Base-by-base conservation (phyloP, 2,888 invertebrate genomes). In the Apoda limacodes region DNA sequence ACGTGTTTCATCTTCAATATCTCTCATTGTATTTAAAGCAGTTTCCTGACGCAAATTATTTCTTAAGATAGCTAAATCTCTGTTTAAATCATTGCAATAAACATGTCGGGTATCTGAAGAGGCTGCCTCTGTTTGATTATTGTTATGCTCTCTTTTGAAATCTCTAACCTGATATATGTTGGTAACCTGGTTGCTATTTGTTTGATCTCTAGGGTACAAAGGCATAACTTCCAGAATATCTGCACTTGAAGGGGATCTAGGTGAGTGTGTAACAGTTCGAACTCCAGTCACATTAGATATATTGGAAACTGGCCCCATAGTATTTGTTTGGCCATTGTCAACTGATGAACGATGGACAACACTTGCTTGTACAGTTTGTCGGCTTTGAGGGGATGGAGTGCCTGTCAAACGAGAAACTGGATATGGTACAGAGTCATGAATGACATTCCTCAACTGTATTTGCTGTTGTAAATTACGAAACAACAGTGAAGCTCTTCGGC, bases 391-490 rank as follows among this genome's bases (percentile, higher is more conserved):
- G 10, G 67, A 59, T 20, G 75, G 67, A 25, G 68, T 66, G 7
- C 17, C 7, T 6, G 17, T 7, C 28, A 80, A 43, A 29, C 68
- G 46, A 44, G 82, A 58, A 37, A 76, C 48, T 39, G 75, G 50
- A 54, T 72, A 65, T 46, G 75, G 42, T 35, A 66, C 55, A 40
- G 80, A 47, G 38, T 75, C 74, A 45, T 67, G 63, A 21, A 66
- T 60, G 7, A 65, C 62, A 60, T 84, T 83, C 43, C 85, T 78
- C 27, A 88, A 83, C 63, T 90, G 90, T 48, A 95, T 92, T 60
- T 90, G 88, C 36, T 89, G 88, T 67, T 95, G 95, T 30, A 98
- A 85, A 50, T 91, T 84, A 50, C 91, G 89, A 70, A 97, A 97
- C 23, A 98, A 81, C 37, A 88, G 83, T 51, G 94, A 91, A 5